These are phyloP conservation scores for Drosophila nr. perissopoda DNA, from an alignment of 2,888 invertebrate genomes.

Conservation along the genomic window DNA sequence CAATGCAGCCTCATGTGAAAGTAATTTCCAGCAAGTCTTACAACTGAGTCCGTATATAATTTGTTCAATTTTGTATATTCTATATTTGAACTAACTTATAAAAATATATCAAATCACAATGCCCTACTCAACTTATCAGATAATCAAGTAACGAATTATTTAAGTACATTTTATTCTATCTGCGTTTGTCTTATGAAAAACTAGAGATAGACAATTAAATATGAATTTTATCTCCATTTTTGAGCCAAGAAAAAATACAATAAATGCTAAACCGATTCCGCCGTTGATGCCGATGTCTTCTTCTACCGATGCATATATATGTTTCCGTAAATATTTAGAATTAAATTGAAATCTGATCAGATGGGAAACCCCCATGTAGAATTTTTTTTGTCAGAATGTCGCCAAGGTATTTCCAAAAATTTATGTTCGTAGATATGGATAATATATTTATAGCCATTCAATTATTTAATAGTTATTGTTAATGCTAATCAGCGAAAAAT, in stretches of 20 bases:
- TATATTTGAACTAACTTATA: too few species aligned
- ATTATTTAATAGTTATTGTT: neutral
- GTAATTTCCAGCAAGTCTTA: slow-evolving; percentile 5
- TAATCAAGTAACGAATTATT: neutral
- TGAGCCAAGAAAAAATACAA: neutral
- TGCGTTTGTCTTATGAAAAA: neutral
- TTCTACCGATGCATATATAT: neutral
- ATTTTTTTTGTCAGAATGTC: neutral
- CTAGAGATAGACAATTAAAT: neutral
- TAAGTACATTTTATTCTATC: neutral
- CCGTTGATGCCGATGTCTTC: neutral
- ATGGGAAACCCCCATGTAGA: neutral
- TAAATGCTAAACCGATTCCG: neutral
- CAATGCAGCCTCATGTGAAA: neutral
- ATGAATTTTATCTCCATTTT: neutral
- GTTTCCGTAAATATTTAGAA: too few species aligned
- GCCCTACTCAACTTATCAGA: neutral
- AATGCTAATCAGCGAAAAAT: neutral
- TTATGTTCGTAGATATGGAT: neutral
- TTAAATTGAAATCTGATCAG: too few species aligned
- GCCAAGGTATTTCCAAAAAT: neutral
- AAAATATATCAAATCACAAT: neutral
- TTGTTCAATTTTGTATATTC: neutral
- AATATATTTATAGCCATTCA: neutral
- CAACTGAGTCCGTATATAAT: neutral